Evolutionary conservation across 30 jellyfish, hydroid and myxozoan species (phyloP), one percentile per base, ranked within the genome.

Genomic region (Pelagia noctiluca): DNA sequence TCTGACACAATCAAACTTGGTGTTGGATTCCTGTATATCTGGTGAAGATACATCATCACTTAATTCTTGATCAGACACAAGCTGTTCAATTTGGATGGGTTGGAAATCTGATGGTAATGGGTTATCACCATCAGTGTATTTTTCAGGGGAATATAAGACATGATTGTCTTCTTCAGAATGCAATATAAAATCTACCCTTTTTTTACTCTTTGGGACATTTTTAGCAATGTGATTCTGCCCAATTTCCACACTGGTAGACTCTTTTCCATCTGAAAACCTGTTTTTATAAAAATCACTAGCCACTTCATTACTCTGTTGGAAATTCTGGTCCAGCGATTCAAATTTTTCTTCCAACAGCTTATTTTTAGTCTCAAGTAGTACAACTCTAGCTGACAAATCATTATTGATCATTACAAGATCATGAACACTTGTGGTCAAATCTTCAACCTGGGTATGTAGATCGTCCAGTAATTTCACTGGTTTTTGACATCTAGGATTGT

Each of bases 301-400:
- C 32, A 52, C 64, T 19, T 53, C 38, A 12, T 4, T 22, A 48
- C 57, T 35, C 1, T 7, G 36, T 23, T 50, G 11, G 21, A 35
- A 18, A 30, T 19, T 13, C 10, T 16, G 10, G 5, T 35, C 64
- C 13, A 76, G 8, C 7, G 2, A 24, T 23, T 79, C 90, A 25
- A 79, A 18, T 35, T 25, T 82, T 23, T 71, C 83, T 49, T 89
- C 95, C 91, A 89, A n/a, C 37, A 76, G 53, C 25, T 60, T 76
- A 19, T 61, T 63, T 11, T 83, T 76, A 26, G 90, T 89, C 73
- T 89, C 97, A 19, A 89, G 66, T 37, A 89, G 47, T 19, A 84
- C 76, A 49, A 89, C 78, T 49, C 90, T 82, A 0, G 97, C 97
- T 37, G 90, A 75, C 35, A 89, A 66, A 30, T 89, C 97, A 49